Percentiles rank a stretch among this genome's conserved stretches.
Evolutionary conservation across 2,797 vertebrate genomes (phyloP).

Genomic region (Antennarius maculatus): DNA sequence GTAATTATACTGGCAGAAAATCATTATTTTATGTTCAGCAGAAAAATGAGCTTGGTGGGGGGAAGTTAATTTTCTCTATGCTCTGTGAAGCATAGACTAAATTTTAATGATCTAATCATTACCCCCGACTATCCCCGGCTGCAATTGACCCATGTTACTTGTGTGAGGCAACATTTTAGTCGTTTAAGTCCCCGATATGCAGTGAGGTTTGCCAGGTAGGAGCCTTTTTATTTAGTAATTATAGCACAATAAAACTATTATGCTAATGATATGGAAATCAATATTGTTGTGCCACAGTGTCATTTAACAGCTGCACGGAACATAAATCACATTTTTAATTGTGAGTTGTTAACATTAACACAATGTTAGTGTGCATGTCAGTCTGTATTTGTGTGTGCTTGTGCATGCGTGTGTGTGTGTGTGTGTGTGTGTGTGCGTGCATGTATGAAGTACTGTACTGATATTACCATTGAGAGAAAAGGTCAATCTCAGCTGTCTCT

Average conservation of each 20-base stretch:
- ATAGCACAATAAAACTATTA: conserved; percentile 99
- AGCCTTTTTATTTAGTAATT: conserved; percentile 94
- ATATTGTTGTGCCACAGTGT: conserved; percentile 79
- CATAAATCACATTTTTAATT: conserved; percentile 86
- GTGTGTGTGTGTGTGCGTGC: conserved; percentile 22
- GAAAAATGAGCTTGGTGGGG: conserved; percentile 98
- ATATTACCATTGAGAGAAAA: conserved; percentile 63
- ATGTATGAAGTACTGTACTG: conserved; percentile 45
- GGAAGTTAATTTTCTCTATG: conserved; percentile 99
- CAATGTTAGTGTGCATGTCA: too few species aligned
- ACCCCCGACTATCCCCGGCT: conserved; percentile 94
- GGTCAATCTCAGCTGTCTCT: conserved; percentile 60
- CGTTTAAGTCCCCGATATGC: conserved; percentile 93
- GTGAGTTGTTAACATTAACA: conserved; percentile 78
- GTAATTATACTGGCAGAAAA: conserved; percentile 98
- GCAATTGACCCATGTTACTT: conserved; percentile 99
- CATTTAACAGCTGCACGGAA: conserved; percentile 78
- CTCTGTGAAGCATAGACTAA: conserved; percentile 98
- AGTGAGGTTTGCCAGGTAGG: conserved; percentile 93
- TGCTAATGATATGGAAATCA: conserved; percentile 89
- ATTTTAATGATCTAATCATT: conserved; percentile 99
- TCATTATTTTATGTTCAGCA: conserved; percentile 99
- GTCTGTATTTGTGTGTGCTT: too few species aligned
- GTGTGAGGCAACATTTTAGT: conserved; percentile 95
- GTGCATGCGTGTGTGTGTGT: not conserved